Conservation (phyloP, 1,140 invertebrate genomes). For the Nephila pilipes region DNA sequence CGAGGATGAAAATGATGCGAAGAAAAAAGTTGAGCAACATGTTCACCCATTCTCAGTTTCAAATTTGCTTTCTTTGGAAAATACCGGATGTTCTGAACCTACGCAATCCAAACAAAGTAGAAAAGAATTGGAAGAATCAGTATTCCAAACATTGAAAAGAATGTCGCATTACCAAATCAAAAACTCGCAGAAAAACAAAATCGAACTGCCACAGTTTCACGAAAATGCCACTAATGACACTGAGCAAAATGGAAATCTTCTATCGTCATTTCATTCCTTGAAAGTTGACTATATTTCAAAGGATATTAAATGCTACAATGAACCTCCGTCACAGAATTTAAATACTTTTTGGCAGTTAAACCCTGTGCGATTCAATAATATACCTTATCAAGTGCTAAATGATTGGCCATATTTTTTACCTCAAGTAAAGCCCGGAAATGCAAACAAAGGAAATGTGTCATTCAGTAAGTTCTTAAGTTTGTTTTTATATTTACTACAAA, state of each 20-base stretch:
- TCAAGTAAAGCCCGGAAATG: too few species aligned
- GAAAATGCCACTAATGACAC: background rate
- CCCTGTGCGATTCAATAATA: too few species aligned
- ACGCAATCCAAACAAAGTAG: background rate
- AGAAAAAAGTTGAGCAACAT: background rate
- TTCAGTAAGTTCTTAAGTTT: too few species aligned
- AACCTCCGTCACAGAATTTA: too few species aligned
- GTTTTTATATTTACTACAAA: too few species aligned
- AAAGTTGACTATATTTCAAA: too few species aligned
- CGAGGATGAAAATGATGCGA: background rate
- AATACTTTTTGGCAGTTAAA: too few species aligned
- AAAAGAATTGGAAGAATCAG: background rate
- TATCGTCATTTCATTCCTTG: too few species aligned
- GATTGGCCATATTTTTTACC: too few species aligned
- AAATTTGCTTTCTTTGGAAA: background rate
- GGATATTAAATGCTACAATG: too few species aligned
- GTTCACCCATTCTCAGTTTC: background rate
- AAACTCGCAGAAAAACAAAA: background rate
- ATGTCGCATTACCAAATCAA: background rate
- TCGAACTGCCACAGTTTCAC: background rate
- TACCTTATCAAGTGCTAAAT: too few species aligned
- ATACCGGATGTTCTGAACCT: background rate
- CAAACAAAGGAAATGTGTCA: too few species aligned
- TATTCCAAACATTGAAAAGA: background rate
- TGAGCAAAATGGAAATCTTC: background rate